These are phyloP conservation scores for Cataglyphis livida DNA, from an alignment of 2,888 invertebrate genomes.

Conservation along the genomic window DNA sequence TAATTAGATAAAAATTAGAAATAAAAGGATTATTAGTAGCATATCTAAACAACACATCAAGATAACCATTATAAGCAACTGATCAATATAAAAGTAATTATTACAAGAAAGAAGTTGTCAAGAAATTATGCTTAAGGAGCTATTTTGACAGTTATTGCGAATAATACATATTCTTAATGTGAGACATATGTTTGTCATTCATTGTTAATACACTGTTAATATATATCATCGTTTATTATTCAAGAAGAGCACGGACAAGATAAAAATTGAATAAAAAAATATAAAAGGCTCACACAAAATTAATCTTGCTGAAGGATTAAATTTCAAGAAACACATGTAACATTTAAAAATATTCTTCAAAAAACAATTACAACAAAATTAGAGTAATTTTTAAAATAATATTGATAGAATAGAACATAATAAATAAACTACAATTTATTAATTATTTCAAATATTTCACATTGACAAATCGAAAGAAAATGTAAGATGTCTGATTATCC, in stretches of 20 bases:
- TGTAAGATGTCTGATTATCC: constrained; percentile 9
- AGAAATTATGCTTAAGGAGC: background rate
- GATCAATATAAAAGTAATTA: background rate
- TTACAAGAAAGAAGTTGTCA: background rate
- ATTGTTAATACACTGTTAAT: background rate
- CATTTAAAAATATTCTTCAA: background rate
- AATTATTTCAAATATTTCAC: background rate
- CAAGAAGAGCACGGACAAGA: background rate
- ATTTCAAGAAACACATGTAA: background rate
- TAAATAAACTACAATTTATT: background rate
- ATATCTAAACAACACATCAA: background rate
- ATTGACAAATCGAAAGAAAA: background rate
- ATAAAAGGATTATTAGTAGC: background rate
- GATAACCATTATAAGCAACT: constrained; percentile 7
- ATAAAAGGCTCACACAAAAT: background rate
- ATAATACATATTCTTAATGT: background rate
- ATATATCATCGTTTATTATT: background rate
- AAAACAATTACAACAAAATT: background rate
- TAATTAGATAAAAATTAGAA: constrained; percentile 14
- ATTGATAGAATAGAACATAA: background rate
- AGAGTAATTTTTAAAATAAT: constrained; percentile 2
- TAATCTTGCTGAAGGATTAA: background rate
- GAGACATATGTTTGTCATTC: background rate
- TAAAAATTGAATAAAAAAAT: constrained; percentile 2
- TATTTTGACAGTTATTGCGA: background rate